phyloP scores from a whole-genome alignment of 2,113 vertebrate species.

The Pseudolaguvia tuberculata region DNA sequence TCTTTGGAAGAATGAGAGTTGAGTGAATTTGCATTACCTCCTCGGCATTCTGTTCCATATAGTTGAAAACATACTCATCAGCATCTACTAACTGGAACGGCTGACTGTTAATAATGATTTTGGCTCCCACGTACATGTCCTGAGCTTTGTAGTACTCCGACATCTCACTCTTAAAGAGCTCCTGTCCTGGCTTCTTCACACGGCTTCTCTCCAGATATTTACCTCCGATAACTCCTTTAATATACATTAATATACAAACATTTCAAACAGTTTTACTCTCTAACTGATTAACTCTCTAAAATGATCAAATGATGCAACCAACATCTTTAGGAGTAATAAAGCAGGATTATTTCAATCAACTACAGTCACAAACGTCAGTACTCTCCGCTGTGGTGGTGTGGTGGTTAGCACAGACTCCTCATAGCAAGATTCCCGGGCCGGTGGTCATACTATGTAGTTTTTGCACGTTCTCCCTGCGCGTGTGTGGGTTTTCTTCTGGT shows the following conservation, averaged over 20 bases:
- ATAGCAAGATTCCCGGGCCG: too few relatives aligned
- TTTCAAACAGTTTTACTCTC: not conserved
- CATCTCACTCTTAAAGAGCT: conserved; percentile 78
- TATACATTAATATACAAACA: not conserved
- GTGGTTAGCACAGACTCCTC: too few relatives aligned
- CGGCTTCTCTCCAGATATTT: conserved; percentile 78
- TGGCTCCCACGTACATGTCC: conserved; percentile 81
- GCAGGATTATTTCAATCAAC: too few relatives aligned
- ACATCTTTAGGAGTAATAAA: too few relatives aligned
- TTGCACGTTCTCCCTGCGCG: too few relatives aligned
- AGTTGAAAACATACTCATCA: conserved; percentile 82
- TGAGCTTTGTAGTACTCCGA: conserved; percentile 76
- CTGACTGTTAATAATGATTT: conserved; percentile 72
- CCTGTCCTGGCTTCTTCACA: conserved; percentile 83
- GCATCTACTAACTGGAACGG: conserved; percentile 77
- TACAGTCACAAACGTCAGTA: too few relatives aligned
- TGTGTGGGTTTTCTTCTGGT: too few relatives aligned
- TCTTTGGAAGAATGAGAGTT: not conserved
- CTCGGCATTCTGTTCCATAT: conserved; percentile 82
- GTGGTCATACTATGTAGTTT: too few relatives aligned
- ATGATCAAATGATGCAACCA: too few relatives aligned
- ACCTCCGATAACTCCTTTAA: conserved; percentile 75
- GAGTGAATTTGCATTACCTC: conserved; percentile 65
- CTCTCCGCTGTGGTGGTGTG: too few relatives aligned
- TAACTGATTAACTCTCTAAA: not conserved